Evolutionary conservation across 2,888 invertebrate species (phyloP).

Genomic region (Melangyna quadrimaculata): DNA sequence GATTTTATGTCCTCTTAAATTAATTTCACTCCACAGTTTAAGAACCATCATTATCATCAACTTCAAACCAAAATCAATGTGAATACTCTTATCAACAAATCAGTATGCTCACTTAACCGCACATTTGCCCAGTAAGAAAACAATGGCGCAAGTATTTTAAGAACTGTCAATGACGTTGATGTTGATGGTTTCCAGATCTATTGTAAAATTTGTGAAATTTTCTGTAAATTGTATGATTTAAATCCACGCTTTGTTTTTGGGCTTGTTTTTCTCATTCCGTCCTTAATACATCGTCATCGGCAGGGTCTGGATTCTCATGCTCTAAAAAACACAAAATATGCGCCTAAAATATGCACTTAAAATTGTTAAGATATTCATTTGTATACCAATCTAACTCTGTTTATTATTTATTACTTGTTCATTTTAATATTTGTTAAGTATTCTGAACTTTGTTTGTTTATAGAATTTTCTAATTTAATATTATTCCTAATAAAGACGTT

Average conservation of each 20-base stretch:
- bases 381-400: too few species aligned
- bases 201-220: neutral
- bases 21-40: neutral
- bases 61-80: neutral
- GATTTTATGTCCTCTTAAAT: neutral
- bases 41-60: neutral
- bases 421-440: too few species aligned
- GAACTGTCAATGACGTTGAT: neutral
- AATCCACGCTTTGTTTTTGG: neutral
- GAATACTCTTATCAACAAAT: neutral
- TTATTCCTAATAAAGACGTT: too few species aligned
- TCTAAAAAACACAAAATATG: too few species aligned
- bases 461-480: too few species aligned
- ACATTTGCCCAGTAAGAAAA: neutral
- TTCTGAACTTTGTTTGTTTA: too few species aligned
- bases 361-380: too few species aligned
- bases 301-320: too few species aligned
- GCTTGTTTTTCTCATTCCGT: neutral
- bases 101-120: neutral
- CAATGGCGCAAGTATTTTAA: neutral
- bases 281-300: too few species aligned
- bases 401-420: too few species aligned
- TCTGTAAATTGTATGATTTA: neutral
- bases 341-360: too few species aligned
- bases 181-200: neutral